Conservation (phyloP, 2,797 vertebrate species). For the Lacerta bilineata region DNA sequence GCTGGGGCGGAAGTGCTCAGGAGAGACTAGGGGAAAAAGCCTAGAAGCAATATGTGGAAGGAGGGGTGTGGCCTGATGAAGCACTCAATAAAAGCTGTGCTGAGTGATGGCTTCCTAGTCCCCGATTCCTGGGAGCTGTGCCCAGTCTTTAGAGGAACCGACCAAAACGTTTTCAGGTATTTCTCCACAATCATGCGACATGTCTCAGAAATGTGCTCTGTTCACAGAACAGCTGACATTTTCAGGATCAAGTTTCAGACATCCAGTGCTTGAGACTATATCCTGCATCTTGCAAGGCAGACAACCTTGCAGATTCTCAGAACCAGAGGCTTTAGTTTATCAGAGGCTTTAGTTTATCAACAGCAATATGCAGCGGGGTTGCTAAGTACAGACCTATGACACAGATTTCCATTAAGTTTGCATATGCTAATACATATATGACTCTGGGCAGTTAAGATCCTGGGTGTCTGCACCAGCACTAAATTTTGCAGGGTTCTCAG, state of each 20-base stretch:
- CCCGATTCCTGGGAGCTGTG: not conserved
- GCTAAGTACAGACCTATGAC: too few relatives aligned
- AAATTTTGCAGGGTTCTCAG: too few relatives aligned
- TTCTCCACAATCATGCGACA: slow-evolving; percentile 1
- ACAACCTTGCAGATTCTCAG: not conserved
- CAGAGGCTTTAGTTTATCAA: too few relatives aligned
- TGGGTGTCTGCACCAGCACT: too few relatives aligned
- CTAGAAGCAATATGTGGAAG: not conserved
- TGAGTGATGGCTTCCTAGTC: not conserved
- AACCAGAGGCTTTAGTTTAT: not conserved
- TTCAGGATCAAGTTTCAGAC: not conserved
- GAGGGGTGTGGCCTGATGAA: not conserved
- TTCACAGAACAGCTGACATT: not conserved
- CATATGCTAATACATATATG: too few relatives aligned
- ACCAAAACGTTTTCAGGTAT: slow-evolving; percentile 1
- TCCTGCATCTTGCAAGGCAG: not conserved
- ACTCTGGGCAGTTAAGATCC: too few relatives aligned
- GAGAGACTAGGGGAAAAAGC: not conserved
- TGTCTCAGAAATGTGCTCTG: not conserved
- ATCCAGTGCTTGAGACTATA: not conserved
- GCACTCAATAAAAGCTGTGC: not conserved
- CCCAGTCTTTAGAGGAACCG: not conserved
- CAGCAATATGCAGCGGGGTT: not conserved
- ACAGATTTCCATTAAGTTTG: too few relatives aligned
- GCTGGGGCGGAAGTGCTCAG: not conserved